Conservation (phyloP, 2,888 invertebrate genomes). For the Steinernema hermaphroditum region DNA sequence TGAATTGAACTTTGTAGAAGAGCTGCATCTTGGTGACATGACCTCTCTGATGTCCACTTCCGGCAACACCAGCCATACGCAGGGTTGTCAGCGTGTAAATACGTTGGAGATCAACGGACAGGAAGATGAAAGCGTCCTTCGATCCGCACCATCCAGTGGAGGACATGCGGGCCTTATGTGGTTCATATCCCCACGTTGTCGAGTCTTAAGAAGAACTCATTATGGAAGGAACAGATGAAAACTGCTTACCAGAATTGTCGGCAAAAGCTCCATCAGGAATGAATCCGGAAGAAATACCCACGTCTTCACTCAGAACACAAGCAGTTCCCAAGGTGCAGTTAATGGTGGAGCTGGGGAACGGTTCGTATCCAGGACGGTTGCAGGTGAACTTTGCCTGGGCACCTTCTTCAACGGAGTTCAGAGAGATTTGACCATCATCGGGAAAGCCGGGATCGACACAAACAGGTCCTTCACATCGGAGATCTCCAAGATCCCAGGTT, state of each 20-base stretch:
- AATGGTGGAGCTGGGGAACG: conserved; percentile 58
- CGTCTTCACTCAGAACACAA: conserved; percentile 86
- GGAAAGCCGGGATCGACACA: conserved; percentile 93
- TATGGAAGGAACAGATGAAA: not conserved
- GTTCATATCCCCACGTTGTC: conserved; percentile 72
- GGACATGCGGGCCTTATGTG: conserved; percentile 63
- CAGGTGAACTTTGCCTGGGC: conserved; percentile 89
- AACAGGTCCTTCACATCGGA: conserved; percentile 92
- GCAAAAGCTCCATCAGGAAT: conserved; percentile 88
- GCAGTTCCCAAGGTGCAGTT: conserved; percentile 76
- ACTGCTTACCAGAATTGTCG: conserved; percentile 50
- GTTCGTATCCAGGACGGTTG: conserved; percentile 76
- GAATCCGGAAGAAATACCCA: conserved; percentile 85
- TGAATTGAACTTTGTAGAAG: conserved; percentile 92
- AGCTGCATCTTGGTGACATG: conserved; percentile 93
- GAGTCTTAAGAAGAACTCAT: conserved; percentile 74
- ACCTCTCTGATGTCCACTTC: conserved; percentile 71
- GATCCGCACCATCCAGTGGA: conserved; percentile 73
- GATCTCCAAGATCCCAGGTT: conserved; percentile 94
- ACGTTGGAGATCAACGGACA: conserved; percentile 89
- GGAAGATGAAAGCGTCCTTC: conserved; percentile 87
- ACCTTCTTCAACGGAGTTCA: conserved; percentile 74
- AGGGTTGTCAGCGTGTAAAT: conserved; percentile 75
- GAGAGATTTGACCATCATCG: conserved; percentile 83
- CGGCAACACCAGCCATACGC: conserved; percentile 64